Conservation (phyloP, 2,888 invertebrate genomes). For the Scaptomyza parva region DNA sequence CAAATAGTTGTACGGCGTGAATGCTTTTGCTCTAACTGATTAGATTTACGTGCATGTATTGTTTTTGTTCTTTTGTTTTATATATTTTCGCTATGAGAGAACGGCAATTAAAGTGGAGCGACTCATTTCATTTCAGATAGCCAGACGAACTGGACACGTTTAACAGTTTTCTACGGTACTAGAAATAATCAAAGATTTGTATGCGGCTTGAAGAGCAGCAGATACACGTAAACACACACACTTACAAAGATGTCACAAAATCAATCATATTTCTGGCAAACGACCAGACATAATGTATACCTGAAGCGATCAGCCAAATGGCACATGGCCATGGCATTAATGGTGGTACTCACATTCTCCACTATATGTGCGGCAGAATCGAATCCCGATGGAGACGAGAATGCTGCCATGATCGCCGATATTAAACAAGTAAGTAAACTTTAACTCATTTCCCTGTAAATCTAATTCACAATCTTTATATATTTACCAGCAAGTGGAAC, state of each 20-base stretch:
- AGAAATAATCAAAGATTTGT: constrained; percentile 16
- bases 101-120: constrained; percentile 30
- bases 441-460: neutral
- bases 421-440: constrained; percentile 65
- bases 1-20: constrained; percentile 58
- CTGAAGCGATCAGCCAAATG: constrained; percentile 82
- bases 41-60: constrained; percentile 31
- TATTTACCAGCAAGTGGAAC: constrained; percentile 44
- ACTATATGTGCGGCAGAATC: constrained; percentile 82
- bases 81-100: constrained; percentile 11
- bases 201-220: constrained; percentile 33
- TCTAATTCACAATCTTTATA: neutral
- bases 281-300: constrained; percentile 83
- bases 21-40: constrained; percentile 57
- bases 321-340: constrained; percentile 80
- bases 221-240: constrained; percentile 12
- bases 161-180: constrained; percentile 2
- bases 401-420: constrained; percentile 61
- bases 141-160: constrained; percentile 55
- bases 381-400: constrained; percentile 68
- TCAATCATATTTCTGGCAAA: constrained; percentile 84
- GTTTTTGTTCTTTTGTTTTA: neutral
- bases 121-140: constrained; percentile 62
- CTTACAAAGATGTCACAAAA: constrained; percentile 82
- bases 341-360: constrained; percentile 82